Base-by-base conservation (phyloP, 2,888 invertebrate genomes). In the Cephus nigrinus region DNA sequence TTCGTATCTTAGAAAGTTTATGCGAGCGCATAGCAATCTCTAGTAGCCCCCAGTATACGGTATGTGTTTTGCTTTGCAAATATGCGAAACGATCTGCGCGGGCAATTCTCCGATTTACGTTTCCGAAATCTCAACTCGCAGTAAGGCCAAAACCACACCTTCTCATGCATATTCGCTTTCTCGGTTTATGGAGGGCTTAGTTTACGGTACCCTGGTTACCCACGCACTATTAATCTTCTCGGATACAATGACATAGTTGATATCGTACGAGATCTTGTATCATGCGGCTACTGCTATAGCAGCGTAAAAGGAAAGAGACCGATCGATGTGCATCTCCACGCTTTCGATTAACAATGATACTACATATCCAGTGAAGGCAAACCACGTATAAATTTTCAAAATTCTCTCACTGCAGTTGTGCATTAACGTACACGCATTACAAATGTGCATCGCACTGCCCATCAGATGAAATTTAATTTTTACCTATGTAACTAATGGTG, bases 121-220 rank as follows among this genome's bases (percentile, higher is more conserved):
- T 88, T 86, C 84, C 86, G 86, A 89, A 90, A 89, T 89, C 86
- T 87, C 82, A 79, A 81, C 78, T 80, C 78, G 82, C 76, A 83
- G 84, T 80, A 81, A 79, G 82, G 81, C 81, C 80, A 83, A 81
- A 80, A 84, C 88, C 86, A 87, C 88, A 86, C 87, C 87, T 87
- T 87, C 90, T 88, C 89, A 88, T 89, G 86, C 89, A 88, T 89
- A 89, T 89, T 89, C 90, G 84, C 80, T 78, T 55, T 80, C 80
- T 77, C 79, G 82, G 84, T 86, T 87, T 86, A 87, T 82, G 83
- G 81, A 84, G 40, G 40, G 83, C 82, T 82, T 80, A 83, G 84
- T 86, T 86, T 85, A 86, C 86, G 84, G 86, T 84, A 80, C 82
- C 82, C 82, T 80, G 73, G 55, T 79, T 81, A 82, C 80, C 32